A percentile compares a stretch with the other conserved stretches of the same genome.
phyloP scores from a whole-genome alignment of 1,140 invertebrate genomes.

The Hydropsyche tenuis region DNA sequence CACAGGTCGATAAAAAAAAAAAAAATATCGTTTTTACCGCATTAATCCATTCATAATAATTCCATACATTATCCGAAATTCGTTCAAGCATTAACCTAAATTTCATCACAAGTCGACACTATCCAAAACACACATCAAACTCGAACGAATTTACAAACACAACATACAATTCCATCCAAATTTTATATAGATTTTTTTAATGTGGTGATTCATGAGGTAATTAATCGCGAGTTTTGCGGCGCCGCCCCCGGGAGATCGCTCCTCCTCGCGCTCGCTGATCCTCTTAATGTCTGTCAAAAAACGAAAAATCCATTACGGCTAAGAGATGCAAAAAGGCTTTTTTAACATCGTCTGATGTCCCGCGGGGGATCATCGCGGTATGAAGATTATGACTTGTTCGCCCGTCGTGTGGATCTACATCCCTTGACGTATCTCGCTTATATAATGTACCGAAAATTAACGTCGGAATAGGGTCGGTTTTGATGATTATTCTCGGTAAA shows the following conservation, averaged over 20 bases:
- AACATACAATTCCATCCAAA: too few relatives aligned
- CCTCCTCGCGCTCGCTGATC: constrained; percentile 5
- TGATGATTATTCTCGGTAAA: too few relatives aligned
- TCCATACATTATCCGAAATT: too few relatives aligned
- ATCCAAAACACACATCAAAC: too few relatives aligned
- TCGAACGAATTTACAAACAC: too few relatives aligned
- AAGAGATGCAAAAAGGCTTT: constrained; percentile 16
- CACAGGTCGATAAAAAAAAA: too few relatives aligned
- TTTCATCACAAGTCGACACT: too few relatives aligned
- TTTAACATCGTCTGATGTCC: constrained; percentile 17
- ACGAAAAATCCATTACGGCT: constrained; percentile 32
- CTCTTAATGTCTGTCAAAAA: constrained; percentile 38
- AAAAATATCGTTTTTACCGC: too few relatives aligned
- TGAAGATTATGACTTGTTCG: constrained; percentile 22
- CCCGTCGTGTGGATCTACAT: not conserved
- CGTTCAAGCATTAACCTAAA: too few relatives aligned
- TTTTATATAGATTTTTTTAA: not conserved
- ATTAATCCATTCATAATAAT: too few relatives aligned
- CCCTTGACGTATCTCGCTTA: not conserved
- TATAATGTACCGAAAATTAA: too few relatives aligned
- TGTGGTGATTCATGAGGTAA: not conserved
- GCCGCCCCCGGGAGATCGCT: not conserved
- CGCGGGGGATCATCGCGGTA: constrained; percentile 15
- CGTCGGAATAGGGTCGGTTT: too few relatives aligned
- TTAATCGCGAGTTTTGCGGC: not conserved